Evolutionary conservation across 2,113 vertebrate species (phyloP).

Genomic region (Dascyllus trimaculatus): DNA sequence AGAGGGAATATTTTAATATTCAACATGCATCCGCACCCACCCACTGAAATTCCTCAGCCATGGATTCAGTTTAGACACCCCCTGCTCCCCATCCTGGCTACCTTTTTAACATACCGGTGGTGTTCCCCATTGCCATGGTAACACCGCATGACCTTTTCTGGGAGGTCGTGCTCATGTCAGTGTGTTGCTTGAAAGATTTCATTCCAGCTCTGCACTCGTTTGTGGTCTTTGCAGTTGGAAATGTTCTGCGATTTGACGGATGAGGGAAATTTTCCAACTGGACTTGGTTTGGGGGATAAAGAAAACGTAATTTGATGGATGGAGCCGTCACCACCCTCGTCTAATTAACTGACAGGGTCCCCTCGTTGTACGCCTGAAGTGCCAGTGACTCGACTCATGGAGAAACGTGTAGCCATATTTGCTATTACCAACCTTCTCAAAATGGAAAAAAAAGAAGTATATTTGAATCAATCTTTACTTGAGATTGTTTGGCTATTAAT

Average conservation of each 20-base stretch:
- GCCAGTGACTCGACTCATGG: conserved; percentile 50
- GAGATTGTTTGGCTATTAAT: not conserved
- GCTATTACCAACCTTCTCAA: conserved; percentile 25
- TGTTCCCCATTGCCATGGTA: conserved; percentile 75
- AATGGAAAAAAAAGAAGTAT: conserved; percentile 2
- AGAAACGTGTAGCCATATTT: conserved; percentile 46
- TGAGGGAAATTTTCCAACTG: conserved; percentile 68
- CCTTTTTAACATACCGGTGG: conserved; percentile 70
- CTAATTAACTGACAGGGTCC: conserved; percentile 76
- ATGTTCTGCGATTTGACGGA: conserved; percentile 60
- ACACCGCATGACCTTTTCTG: conserved; percentile 73
- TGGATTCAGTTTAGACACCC: conserved; percentile 49
- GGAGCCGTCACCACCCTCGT: conserved; percentile 61
- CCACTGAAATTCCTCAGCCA: conserved; percentile 67
- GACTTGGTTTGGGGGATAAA: conserved; percentile 54
- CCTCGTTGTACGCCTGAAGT: conserved; percentile 45
- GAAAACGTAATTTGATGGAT: conserved; percentile 70
- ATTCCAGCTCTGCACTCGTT: conserved; percentile 51
- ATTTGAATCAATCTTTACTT: conserved; percentile 33
- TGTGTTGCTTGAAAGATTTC: conserved; percentile 65
- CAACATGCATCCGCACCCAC: conserved; percentile 56
- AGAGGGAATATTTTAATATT: conserved; percentile 69
- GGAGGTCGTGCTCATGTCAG: conserved; percentile 72
- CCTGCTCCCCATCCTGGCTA: conserved; percentile 36
- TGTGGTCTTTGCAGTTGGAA: conserved; percentile 65